Evolutionary conservation across 2,797 vertebrate species (phyloP).

Genomic region (Decapterus maruadsi): DNA sequence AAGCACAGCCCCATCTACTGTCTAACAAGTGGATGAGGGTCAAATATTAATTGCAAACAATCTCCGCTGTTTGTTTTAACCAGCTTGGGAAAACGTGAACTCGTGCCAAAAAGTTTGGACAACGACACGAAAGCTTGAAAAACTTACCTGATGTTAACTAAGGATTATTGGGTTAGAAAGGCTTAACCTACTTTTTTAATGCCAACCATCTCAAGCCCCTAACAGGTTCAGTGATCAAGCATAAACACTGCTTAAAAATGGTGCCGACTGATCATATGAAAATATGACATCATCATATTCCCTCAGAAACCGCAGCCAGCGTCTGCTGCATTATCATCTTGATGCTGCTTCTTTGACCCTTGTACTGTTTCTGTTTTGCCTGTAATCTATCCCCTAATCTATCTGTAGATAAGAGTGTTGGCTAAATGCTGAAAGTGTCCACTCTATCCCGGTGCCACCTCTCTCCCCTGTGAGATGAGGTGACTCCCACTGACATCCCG

Average conservation of each 20-base stretch:
- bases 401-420: conserved; percentile 7
- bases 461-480: conserved; percentile 30
- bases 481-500: conserved; percentile 62
- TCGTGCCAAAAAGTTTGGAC: conserved; percentile 17
- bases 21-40: conserved; percentile 41
- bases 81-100: conserved; percentile 7
- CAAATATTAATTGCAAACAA: conserved; percentile 36
- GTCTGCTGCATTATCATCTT: conserved; percentile 10
- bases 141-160: conserved; percentile 25
- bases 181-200: conserved; percentile 41
- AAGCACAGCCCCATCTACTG: conserved; percentile 34
- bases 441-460: conserved; percentile 32
- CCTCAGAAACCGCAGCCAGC: neutral
- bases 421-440: conserved; percentile 18
- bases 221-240: conserved; percentile 27
- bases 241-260: neutral
- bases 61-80: conserved; percentile 23
- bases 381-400: conserved; percentile 25
- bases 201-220: conserved; percentile 13
- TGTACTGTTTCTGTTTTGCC: neutral
- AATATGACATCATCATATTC: neutral
- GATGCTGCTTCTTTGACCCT: neutral
- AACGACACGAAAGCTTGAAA: conserved; percentile 19
- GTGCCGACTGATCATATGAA: neutral
- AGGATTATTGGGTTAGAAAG: conserved; percentile 43